Conservation (phyloP, 2,797 vertebrate genomes). For the Microcaecilia unicolor region DNA sequence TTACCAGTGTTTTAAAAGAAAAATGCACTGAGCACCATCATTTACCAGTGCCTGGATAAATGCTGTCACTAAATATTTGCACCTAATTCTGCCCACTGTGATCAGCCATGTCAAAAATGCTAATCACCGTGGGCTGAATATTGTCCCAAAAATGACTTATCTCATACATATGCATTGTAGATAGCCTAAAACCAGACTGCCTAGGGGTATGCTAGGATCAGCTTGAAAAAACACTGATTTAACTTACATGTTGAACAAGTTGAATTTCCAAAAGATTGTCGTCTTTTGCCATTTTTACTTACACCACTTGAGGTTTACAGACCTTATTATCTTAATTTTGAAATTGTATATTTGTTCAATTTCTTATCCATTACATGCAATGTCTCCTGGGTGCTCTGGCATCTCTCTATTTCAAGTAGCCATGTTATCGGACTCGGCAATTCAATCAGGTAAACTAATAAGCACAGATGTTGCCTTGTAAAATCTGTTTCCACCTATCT, state of each 20-base stretch:
- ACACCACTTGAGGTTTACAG: background rate
- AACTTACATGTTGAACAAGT: background rate
- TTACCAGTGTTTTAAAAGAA: too few relatives aligned
- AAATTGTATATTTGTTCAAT: constrained; percentile 1
- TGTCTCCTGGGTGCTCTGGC: background rate
- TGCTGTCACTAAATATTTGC: too few relatives aligned
- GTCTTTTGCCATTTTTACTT: background rate
- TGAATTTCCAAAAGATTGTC: background rate
- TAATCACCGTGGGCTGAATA: too few relatives aligned
- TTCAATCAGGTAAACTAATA: constrained; percentile 11
- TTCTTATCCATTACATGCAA: background rate
- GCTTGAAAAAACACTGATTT: too few relatives aligned
- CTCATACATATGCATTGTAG: too few relatives aligned
- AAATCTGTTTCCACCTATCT: background rate
- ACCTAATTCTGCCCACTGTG: too few relatives aligned
- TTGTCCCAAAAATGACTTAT: too few relatives aligned
- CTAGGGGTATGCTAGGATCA: too few relatives aligned
- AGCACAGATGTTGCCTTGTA: constrained; percentile 6
- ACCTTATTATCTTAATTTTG: constrained; percentile 1
- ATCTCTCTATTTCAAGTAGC: constrained; percentile 1
- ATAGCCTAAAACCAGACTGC: too few relatives aligned
- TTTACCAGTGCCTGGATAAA: too few relatives aligned
- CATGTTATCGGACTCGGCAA: constrained; percentile 4
- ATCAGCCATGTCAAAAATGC: too few relatives aligned
- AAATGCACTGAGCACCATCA: too few relatives aligned